phyloP scores from a whole-genome alignment of 1,140 invertebrate genomes.

The Nasonia giraulti region DNA sequence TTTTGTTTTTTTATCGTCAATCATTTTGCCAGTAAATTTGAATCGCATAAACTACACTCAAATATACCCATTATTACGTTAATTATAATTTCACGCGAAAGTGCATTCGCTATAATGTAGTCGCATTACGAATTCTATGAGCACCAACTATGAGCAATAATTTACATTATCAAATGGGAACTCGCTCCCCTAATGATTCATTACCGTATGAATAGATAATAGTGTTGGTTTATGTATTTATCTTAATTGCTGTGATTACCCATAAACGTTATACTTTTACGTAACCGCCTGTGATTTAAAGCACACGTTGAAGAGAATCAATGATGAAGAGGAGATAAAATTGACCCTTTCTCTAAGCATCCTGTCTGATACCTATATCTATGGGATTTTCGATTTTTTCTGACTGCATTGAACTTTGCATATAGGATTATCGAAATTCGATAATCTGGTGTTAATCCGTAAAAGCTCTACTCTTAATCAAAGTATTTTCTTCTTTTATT shows the following conservation, averaged over 20 bases:
- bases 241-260: too few relatives aligned
- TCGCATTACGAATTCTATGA: constrained; percentile 6
- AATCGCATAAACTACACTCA: not conserved
- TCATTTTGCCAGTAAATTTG: too few relatives aligned
- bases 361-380: not conserved
- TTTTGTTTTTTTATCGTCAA: too few relatives aligned
- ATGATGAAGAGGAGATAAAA: not conserved
- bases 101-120: not conserved
- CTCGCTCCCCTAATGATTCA: not conserved
- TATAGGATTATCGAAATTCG: constrained; percentile 29
- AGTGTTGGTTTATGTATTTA: not conserved
- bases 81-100: not conserved
- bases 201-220: not conserved
- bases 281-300: too few relatives aligned
- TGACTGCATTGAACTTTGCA: not conserved
- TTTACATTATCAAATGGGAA: constrained; percentile 7
- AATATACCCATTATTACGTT: not conserved
- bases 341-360: not conserved
- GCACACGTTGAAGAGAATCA: not conserved
- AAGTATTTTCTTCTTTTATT: constrained; percentile 4
- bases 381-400: constrained; percentile 19
- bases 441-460: constrained; percentile 30
- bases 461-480: constrained; percentile 31
- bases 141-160: not conserved
- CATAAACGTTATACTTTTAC: too few relatives aligned